Evolutionary conservation across 2,113 vertebrate genomes (phyloP).

Genomic region (Atherinomorus stipes): DNA sequence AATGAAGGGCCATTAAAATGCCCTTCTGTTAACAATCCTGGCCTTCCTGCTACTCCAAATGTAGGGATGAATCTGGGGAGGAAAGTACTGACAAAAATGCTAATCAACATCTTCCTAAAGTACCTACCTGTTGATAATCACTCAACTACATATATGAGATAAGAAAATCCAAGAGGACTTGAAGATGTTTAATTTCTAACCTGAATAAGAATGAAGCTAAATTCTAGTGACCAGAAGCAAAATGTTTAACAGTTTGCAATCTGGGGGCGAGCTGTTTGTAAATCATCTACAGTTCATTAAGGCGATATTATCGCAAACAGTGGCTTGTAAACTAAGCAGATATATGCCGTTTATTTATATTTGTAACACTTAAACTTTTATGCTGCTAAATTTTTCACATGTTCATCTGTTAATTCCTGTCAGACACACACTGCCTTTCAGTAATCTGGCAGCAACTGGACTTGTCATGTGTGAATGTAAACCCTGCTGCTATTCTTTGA

Average conservation of each 20-base stretch:
- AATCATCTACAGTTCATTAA: too few species aligned
- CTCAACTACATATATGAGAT: conserved; percentile 46
- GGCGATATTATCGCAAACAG: too few species aligned
- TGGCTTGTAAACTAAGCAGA: too few species aligned
- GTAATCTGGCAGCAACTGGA: too few species aligned
- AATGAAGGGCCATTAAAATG: conserved; percentile 63
- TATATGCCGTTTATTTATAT: too few species aligned
- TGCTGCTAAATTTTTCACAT: too few species aligned
- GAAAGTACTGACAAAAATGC: conserved; percentile 52
- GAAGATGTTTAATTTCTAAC: conserved; percentile 35
- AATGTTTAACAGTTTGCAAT: not conserved
- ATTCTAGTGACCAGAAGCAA: conserved; percentile 10
- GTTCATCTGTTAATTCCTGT: too few species aligned
- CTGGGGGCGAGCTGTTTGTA: too few species aligned
- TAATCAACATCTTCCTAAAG: conserved; percentile 59
- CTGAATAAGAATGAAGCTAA: conserved; percentile 20
- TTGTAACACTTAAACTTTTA: too few species aligned
- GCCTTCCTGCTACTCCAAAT: conserved; percentile 26
- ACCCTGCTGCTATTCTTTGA: too few species aligned
- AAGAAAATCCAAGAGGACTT: conserved; percentile 23
- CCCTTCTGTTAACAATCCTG: conserved; percentile 47
- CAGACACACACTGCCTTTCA: too few species aligned
- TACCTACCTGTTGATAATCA: conserved; percentile 53
- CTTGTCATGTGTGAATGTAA: too few species aligned
- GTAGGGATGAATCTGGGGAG: conserved; percentile 10